Conservation (phyloP, 1,140 invertebrate genomes). For the Drosophila santomea region DNA sequence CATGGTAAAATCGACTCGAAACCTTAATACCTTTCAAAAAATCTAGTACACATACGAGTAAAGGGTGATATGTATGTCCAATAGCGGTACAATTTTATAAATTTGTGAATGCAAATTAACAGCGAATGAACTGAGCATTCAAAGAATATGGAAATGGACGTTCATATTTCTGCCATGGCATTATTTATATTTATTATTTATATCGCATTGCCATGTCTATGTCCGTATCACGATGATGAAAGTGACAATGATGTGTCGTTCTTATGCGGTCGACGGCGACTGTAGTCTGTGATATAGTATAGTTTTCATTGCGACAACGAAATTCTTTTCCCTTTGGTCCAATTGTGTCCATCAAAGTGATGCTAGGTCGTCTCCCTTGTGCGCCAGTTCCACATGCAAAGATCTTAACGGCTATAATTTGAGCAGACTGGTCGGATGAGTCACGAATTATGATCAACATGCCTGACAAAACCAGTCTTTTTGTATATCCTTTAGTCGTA, state of each 20-base stretch:
- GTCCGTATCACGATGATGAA: slow-evolving; percentile 42
- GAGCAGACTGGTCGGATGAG: slow-evolving; percentile 31
- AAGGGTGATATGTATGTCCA: background rate
- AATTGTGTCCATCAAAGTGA: slow-evolving; percentile 49
- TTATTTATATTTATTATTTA: too few relatives aligned
- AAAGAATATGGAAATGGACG: slow-evolving; percentile 25
- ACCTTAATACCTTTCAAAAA: too few relatives aligned
- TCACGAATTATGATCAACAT: slow-evolving; percentile 12
- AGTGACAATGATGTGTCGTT: slow-evolving; percentile 43
- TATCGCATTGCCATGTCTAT: slow-evolving; percentile 15
- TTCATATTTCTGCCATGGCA: slow-evolving; percentile 9
- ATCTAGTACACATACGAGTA: too few relatives aligned
- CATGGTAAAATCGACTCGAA: too few relatives aligned
- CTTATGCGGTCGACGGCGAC: slow-evolving; percentile 24
- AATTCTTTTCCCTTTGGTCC: slow-evolving; percentile 29
- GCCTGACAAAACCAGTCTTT: slow-evolving; percentile 17
- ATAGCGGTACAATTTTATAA: background rate
- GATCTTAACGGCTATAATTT: slow-evolving; percentile 37
- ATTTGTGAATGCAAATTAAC: background rate
- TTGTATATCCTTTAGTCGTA: background rate
- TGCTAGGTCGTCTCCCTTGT: slow-evolving; percentile 21
- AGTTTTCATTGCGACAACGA: slow-evolving; percentile 18
- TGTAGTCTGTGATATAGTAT: slow-evolving; percentile 41
- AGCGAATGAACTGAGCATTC: background rate
- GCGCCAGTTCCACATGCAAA: slow-evolving; percentile 22